These are phyloP conservation scores for Eutolmus rufibarbis DNA, from an alignment of 2,888 invertebrate species.

Conservation along the genomic window DNA sequence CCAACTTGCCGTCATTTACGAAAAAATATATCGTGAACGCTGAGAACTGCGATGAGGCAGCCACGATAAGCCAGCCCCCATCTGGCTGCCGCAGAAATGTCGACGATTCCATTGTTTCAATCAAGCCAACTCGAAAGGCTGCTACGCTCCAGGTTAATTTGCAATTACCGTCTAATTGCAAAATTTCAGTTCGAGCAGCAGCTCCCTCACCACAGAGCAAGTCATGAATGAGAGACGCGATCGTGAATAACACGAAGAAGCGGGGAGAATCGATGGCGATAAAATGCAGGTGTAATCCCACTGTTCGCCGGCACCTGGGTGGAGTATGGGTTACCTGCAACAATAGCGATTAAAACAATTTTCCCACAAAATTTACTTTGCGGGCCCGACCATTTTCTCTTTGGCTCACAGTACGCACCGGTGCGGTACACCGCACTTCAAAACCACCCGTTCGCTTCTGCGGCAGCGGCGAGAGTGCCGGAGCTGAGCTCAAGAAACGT, in stretches of 20 bases:
- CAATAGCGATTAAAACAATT: conserved; percentile 7
- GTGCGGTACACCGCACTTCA: neutral
- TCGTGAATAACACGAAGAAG: neutral
- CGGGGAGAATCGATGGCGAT: neutral
- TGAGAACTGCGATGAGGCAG: neutral
- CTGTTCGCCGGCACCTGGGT: neutral
- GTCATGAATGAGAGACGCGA: neutral
- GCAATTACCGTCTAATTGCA: conserved; percentile 5
- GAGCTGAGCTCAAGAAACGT: neutral
- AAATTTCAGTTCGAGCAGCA: neutral
- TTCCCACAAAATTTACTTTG: neutral
- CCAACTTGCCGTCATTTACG: neutral
- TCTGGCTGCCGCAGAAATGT: neutral
- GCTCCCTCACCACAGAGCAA: neutral
- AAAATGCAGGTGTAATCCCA: neutral
- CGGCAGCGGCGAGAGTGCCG: neutral
- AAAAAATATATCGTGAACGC: neutral
- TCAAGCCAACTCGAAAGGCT: neutral
- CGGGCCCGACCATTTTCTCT: neutral
- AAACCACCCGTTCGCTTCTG: neutral
- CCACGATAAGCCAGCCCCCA: neutral
- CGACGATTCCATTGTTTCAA: neutral
- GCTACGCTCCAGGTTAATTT: neutral
- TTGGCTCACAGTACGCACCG: neutral
- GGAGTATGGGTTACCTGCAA: neutral